These are phyloP conservation scores for crab-eating macaque (Macaca fascicularis) DNA, from an alignment of 2,113 vertebrate species.

Conservation along the genomic window T2T-MFA8v1.1 NC_088381.1:38090501-38091000, in stretches of 20 bases:
- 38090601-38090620: not conserved
- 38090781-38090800: conserved; percentile 47
- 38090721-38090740: conserved; percentile 38
- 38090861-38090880: not conserved
- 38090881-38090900: conserved; percentile 34
- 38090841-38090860: conserved; percentile 38
- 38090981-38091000: not conserved
- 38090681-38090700: conserved; percentile 48
- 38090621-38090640: not conserved
- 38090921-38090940: conserved; percentile 17
- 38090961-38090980: not conserved
- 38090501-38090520: not conserved
- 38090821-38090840: not conserved
- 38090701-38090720: conserved; percentile 44
- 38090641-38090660: not conserved
- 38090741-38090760: conserved; percentile 35
- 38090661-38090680: conserved; percentile 28
- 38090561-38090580: not conserved
- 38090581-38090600: not conserved
- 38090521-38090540: not conserved
- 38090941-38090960: conserved; percentile 33
- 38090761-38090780: conserved; percentile 67
- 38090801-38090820: conserved; percentile 36
- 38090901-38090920: not conserved
- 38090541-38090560: not conserved